These are phyloP conservation scores for Scleropages formosus DNA, from an alignment of 2,797 vertebrate species.

Conservation along the genomic window DNA sequence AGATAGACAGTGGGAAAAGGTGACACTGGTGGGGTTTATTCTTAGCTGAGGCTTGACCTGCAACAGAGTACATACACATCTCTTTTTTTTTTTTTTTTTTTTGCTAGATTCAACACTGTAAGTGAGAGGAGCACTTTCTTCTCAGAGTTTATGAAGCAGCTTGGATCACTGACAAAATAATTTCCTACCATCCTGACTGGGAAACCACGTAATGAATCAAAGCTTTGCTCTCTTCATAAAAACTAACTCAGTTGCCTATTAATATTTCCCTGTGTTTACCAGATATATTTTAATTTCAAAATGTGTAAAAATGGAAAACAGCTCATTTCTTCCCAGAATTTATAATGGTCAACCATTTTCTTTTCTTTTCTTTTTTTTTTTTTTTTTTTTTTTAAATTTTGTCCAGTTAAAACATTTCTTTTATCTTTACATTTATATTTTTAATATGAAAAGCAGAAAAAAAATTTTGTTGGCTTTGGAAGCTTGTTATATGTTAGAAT, in stretches of 20 bases:
- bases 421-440: neutral
- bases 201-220: conserved; percentile 33
- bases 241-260: neutral
- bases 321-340: neutral
- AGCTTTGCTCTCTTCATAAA: conserved; percentile 18
- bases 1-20: neutral
- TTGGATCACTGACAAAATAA: conserved; percentile 40
- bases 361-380: neutral
- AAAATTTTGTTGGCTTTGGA: too few species aligned
- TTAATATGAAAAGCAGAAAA: too few species aligned
- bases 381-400: neutral
- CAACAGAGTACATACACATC: conserved; percentile 21
- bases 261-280: neutral
- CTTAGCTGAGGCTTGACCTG: conserved; percentile 31
- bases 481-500: too few species aligned
- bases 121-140: conserved; percentile 28
- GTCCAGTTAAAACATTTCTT: too few species aligned
- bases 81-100: too few species aligned
- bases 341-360: neutral
- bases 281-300: neutral
- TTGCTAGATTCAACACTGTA: conserved; percentile 41
- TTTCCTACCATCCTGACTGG: conserved; percentile 31
- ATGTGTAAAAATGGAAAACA: neutral
- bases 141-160: conserved; percentile 42
- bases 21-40: conserved; percentile 10